A percentile compares a stretch with the other conserved stretches of the same genome.
Conservation (phyloP, 53 echinoderm and acorn worm genomes). For the Stichopus horrens region DNA sequence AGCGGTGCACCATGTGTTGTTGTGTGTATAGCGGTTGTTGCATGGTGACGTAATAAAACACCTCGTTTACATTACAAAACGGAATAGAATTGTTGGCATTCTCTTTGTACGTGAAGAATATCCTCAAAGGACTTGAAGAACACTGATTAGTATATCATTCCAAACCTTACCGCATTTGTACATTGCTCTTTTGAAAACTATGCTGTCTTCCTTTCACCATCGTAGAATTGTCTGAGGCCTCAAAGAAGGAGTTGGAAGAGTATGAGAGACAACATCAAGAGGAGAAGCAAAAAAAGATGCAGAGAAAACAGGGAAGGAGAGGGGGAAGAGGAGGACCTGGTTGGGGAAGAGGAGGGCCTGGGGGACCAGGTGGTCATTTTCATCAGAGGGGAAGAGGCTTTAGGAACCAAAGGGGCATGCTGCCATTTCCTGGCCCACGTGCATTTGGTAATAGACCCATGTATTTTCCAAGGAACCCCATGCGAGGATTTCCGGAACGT, state of each 20-base stretch:
- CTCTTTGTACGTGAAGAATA: too few species aligned
- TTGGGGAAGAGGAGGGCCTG: not conserved
- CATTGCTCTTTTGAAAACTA: too few species aligned
- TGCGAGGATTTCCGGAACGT: not conserved
- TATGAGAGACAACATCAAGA: constrained; percentile 67
- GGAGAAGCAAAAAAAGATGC: constrained; percentile 41
- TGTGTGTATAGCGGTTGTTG: too few species aligned
- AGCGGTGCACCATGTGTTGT: too few species aligned
- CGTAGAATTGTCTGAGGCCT: constrained; percentile 62
- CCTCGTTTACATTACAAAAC: too few species aligned
- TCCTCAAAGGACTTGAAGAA: too few species aligned
- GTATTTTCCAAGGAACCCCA: not conserved
- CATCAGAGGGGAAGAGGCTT: constrained; percentile 16
- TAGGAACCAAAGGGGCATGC: constrained; percentile 13
- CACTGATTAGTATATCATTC: too few species aligned
- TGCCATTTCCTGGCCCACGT: constrained; percentile 4
- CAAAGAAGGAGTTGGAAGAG: constrained; percentile 62
- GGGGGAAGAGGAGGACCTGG: constrained; percentile 38
- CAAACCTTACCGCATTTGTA: too few species aligned
- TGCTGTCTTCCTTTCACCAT: not conserved
- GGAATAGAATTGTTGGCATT: too few species aligned
- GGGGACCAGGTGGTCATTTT: constrained; percentile 1
- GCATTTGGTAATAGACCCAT: not conserved
- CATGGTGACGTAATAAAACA: too few species aligned
- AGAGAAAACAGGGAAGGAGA: constrained; percentile 51